Percentiles rank a stretch among this genome's conserved stretches.
Conservation (phyloP, 2,888 invertebrate genomes). For the Stictocephala bisonia region DNA sequence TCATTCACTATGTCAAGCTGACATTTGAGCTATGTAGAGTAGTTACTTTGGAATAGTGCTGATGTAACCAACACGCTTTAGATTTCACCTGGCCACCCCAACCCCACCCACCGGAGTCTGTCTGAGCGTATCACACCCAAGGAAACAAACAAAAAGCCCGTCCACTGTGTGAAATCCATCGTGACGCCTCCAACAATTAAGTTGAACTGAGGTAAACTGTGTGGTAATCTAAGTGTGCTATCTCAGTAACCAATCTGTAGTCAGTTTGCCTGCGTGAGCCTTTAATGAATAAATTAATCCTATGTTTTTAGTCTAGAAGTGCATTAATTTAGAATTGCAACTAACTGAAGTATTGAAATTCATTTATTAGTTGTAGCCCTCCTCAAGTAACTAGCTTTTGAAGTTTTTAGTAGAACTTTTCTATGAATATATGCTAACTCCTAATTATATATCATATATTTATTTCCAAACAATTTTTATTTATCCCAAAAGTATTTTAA, state of each 20-base stretch:
- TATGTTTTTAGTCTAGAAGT: too few relatives aligned
- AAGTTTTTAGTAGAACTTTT: neutral
- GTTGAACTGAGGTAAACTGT: constrained; percentile 43
- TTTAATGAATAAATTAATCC: too few relatives aligned
- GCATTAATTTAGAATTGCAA: too few relatives aligned
- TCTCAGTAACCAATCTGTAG: too few relatives aligned
- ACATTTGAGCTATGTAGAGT: too few relatives aligned
- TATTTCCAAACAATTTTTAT: neutral
- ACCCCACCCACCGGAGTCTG: constrained; percentile 28
- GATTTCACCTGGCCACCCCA: constrained; percentile 21
- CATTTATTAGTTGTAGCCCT: too few relatives aligned
- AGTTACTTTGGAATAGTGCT: too few relatives aligned
- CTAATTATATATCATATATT: neutral
- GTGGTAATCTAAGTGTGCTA: too few relatives aligned
- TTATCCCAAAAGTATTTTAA: neutral
- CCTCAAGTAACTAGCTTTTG: too few relatives aligned
- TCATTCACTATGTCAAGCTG: too few relatives aligned
- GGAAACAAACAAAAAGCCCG: constrained; percentile 28
- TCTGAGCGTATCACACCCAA: constrained; percentile 24
- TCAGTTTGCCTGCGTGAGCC: too few relatives aligned
- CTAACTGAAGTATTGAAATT: too few relatives aligned
- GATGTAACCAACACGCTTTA: constrained; percentile 40
- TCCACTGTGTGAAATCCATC: constrained; percentile 34
- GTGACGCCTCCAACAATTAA: constrained; percentile 37
- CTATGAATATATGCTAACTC: neutral